Conservation (phyloP, 2,797 vertebrate genomes). For the Enteromius radiatus region DNA sequence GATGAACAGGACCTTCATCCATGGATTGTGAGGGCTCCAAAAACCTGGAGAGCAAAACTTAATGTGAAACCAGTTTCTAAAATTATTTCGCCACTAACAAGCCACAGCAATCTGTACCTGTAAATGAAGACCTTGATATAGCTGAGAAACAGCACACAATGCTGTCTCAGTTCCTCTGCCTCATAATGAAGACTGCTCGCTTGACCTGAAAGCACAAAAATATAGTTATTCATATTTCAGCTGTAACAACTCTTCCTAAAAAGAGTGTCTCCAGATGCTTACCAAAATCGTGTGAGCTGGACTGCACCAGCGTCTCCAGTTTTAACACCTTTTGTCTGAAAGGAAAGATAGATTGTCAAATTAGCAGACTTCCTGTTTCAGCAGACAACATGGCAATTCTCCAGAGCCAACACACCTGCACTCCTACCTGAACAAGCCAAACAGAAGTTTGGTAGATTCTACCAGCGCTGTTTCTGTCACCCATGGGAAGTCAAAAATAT, state of each 20-base stretch:
- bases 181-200: constrained; percentile 87
- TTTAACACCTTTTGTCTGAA: constrained; percentile 87
- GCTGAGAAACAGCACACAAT: constrained; percentile 89
- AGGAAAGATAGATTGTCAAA: constrained; percentile 57
- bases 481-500: constrained; percentile 94
- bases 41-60: constrained; percentile 65
- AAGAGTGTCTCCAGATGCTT: constrained; percentile 67
- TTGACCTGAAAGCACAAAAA: constrained; percentile 79
- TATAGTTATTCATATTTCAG: background rate
- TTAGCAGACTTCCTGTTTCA: constrained; percentile 47
- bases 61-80: background rate
- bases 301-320: constrained; percentile 85
- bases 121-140: constrained; percentile 94
- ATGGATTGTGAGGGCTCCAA: constrained; percentile 71
- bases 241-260: background rate
- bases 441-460: constrained; percentile 88
- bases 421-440: constrained; percentile 90
- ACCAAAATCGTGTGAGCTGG: constrained; percentile 90
- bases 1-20: constrained; percentile 70
- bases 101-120: constrained; percentile 77
- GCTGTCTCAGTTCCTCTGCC: constrained; percentile 85
- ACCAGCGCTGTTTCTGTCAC: constrained; percentile 91
- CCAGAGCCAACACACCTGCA: constrained; percentile 43
- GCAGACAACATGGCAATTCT: constrained; percentile 42
- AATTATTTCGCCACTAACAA: background rate